Conservation (phyloP, 2,888 invertebrate genomes). For the Clivina fossor region DNA sequence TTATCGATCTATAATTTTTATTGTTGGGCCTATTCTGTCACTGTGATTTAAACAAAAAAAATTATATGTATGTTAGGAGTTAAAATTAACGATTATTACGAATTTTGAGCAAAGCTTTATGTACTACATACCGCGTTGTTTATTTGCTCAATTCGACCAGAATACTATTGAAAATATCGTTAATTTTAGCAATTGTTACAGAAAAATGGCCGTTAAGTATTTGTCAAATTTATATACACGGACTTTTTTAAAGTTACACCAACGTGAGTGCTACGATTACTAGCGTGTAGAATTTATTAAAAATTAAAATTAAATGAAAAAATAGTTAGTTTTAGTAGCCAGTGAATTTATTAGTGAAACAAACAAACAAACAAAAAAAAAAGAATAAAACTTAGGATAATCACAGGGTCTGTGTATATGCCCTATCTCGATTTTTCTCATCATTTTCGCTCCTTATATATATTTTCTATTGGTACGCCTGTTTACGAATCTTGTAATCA, state of each 20-base stretch:
- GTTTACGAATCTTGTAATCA: constrained; percentile 23
- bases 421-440: constrained; percentile 32
- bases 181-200: not conserved
- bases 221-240: not conserved
- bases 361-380: constrained; percentile 7
- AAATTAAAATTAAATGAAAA: too few relatives aligned
- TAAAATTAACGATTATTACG: too few relatives aligned
- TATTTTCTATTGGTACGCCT: constrained; percentile 8
- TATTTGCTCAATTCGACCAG: too few relatives aligned
- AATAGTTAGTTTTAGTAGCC: constrained; percentile 30
- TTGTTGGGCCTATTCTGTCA: too few relatives aligned
- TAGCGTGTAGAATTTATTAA: constrained; percentile 16
- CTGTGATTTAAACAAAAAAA: too few relatives aligned
- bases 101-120: too few relatives aligned
- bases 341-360: constrained; percentile 33
- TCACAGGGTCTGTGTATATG: constrained; percentile 34
- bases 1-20: too few relatives aligned
- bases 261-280: constrained; percentile 29
- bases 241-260: constrained; percentile 22
- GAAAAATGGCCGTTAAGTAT: not conserved
- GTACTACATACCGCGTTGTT: too few relatives aligned
- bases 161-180: not conserved
- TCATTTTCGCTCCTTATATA: constrained; percentile 22
- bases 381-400: constrained; percentile 33
- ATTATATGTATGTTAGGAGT: too few relatives aligned